phyloP scores from a whole-genome alignment of 2,888 invertebrate species.

The Rhingia rostrata region DNA sequence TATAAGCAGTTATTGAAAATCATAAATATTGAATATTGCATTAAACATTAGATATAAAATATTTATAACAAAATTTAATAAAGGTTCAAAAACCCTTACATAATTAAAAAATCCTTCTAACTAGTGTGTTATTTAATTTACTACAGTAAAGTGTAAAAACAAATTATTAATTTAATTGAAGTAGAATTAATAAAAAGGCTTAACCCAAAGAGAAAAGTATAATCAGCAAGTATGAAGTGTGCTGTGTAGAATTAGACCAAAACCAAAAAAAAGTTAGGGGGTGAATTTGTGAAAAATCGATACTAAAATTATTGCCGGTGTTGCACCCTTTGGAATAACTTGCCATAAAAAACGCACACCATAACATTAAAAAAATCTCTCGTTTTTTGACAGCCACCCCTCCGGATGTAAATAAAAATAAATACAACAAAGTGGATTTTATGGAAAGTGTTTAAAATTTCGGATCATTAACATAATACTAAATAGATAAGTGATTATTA shows the following conservation, averaged over 20 bases:
- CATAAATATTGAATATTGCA: neutral
- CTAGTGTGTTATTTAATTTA: neutral
- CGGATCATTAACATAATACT: neutral
- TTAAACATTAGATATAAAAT: neutral
- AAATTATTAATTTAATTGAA: neutral
- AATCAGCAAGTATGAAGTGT: slow-evolving; percentile 14
- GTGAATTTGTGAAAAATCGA: slow-evolving; percentile 70
- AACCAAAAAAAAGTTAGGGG: slow-evolving; percentile 49
- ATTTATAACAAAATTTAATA: neutral
- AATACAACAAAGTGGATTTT: slow-evolving; percentile 39
- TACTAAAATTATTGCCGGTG: slow-evolving; percentile 69
- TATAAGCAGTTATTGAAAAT: neutral
- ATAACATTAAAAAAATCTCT: slow-evolving; percentile 36
- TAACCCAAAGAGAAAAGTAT: neutral
- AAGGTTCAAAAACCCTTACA: slow-evolving; percentile 8
- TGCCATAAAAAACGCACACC: slow-evolving; percentile 62
- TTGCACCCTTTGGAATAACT: slow-evolving; percentile 63
- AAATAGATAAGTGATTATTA: slow-evolving; percentile 4
- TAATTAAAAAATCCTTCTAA: slow-evolving; percentile 10
- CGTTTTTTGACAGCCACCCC: slow-evolving; percentile 59
- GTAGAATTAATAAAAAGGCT: slow-evolving; percentile 1
- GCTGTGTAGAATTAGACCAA: slow-evolving; percentile 27
- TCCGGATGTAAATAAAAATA: slow-evolving; percentile 71
- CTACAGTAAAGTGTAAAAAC: neutral
- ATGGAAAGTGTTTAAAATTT: slow-evolving; percentile 18